phyloP scores from a whole-genome alignment of 2,113 vertebrate species.

The Apteryx mantelli region DNA sequence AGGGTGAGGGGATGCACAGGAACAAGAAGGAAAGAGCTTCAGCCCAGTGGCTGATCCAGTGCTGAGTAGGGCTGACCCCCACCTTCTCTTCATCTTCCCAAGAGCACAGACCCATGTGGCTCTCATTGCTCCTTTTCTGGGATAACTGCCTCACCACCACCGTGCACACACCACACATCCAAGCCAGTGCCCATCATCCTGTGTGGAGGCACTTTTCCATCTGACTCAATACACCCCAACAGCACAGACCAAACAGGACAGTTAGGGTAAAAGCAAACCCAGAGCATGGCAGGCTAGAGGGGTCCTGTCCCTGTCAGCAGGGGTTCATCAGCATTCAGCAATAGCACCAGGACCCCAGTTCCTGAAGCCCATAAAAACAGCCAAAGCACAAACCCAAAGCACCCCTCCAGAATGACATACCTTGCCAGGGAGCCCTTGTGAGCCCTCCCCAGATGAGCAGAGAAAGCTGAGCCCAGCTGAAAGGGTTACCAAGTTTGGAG shows the following conservation, averaged over 20 bases:
- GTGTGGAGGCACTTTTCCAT: rapidly evolving
- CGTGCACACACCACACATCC: too few relatives aligned
- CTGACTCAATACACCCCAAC: not conserved
- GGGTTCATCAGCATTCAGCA: not conserved
- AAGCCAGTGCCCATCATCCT: not conserved
- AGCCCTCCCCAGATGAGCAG: rapidly evolving
- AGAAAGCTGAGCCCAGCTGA: not conserved
- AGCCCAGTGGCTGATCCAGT: not conserved
- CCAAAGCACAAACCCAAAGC: not conserved
- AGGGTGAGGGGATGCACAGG: too few relatives aligned
- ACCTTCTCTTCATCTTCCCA: not conserved
- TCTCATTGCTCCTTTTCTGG: too few relatives aligned
- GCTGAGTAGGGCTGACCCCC: not conserved
- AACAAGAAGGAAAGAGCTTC: not conserved
- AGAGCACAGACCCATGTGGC: not conserved
- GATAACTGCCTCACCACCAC: not conserved
- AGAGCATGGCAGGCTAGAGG: not conserved
- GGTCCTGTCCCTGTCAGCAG: not conserved
- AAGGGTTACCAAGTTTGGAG: not conserved
- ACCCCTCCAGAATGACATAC: not conserved
- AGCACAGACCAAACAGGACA: not conserved
- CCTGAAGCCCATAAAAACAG: not conserved
- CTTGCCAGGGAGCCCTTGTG: not conserved
- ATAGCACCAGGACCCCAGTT: not conserved
- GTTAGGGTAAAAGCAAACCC: not conserved